Percentiles rank a stretch among this genome's conserved stretches.
Evolutionary conservation across 2,113 vertebrate species (phyloP).

Genomic region (Siniperca knerii): DNA sequence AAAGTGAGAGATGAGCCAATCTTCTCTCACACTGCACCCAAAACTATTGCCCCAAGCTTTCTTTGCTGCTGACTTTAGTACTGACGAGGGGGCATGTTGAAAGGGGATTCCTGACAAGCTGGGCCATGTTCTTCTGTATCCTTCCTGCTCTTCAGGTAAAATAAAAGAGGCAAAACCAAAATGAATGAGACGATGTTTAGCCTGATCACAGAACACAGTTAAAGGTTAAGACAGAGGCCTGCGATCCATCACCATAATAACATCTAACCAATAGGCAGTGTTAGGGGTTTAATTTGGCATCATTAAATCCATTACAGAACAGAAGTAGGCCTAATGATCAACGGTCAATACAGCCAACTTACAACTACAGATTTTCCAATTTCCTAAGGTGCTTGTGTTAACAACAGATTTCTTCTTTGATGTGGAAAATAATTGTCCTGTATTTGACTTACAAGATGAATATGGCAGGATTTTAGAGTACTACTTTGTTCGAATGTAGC

Average conservation of each 20-base stretch:
- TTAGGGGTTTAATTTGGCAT: slow-evolving; percentile 1
- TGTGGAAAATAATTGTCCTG: background rate
- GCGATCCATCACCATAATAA: slow-evolving; percentile 31
- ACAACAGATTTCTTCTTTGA: background rate
- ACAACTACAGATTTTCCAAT: slow-evolving; percentile 21
- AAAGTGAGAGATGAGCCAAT: slow-evolving; percentile 34
- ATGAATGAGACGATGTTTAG: slow-evolving; percentile 43
- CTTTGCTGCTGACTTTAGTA: slow-evolving; percentile 25
- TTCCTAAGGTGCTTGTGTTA: background rate
- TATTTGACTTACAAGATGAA: background rate
- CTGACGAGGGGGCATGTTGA: slow-evolving; percentile 20
- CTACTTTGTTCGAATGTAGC: slow-evolving; percentile 2
- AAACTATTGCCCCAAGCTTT: slow-evolving; percentile 29
- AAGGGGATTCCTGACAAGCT: slow-evolving; percentile 78
- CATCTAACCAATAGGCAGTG: slow-evolving; percentile 1
- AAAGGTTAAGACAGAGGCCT: slow-evolving; percentile 38
- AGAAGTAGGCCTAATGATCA: background rate
- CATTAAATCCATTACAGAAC: slow-evolving; percentile 19
- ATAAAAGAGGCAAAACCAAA: slow-evolving; percentile 51
- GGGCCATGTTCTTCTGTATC: slow-evolving; percentile 65
- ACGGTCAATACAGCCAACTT: slow-evolving; percentile 6
- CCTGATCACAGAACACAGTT: slow-evolving; percentile 68
- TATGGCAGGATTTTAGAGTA: background rate
- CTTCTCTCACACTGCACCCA: slow-evolving; percentile 19
- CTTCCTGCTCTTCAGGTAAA: slow-evolving; percentile 45